Evolutionary conservation across 2,888 invertebrate species (phyloP).

Genomic region (Hirtodrosophila histrioides): DNA sequence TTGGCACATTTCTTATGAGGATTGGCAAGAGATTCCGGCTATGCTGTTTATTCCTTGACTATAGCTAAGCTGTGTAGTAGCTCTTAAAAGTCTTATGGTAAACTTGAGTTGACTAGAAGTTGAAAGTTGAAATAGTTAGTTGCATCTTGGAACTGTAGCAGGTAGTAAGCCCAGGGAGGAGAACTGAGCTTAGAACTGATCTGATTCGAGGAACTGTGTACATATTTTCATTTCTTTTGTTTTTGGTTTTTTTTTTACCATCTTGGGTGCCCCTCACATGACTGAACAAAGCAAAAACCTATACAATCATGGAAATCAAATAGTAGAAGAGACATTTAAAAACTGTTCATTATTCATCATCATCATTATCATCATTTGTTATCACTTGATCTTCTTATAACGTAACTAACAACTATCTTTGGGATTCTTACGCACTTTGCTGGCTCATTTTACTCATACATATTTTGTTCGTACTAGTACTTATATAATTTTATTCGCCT

Average conservation of each 20-base stretch:
- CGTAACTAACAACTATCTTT: constrained; percentile 76
- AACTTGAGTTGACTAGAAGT: constrained; percentile 62
- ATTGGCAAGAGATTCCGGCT: constrained; percentile 41
- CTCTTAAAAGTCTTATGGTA: constrained; percentile 37
- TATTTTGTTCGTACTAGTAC: constrained; percentile 32
- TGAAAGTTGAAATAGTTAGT: constrained; percentile 36
- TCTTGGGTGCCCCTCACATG: constrained; percentile 17
- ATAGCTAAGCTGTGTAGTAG: constrained; percentile 6
- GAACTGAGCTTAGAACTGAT: constrained; percentile 1
- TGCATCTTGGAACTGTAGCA: constrained; percentile 4
- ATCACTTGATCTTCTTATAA: constrained; percentile 77
- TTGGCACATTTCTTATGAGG: constrained; percentile 22
- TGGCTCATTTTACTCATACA: constrained; percentile 35
- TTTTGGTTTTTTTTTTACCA: no score
- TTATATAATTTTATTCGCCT: constrained; percentile 27
- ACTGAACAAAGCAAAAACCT: constrained; percentile 36
- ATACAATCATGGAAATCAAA: constrained; percentile 33
- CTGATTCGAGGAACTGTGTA: constrained; percentile 20
- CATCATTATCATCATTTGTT: constrained; percentile 49
- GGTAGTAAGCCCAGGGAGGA: neutral
- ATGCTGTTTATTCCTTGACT: constrained; percentile 1
- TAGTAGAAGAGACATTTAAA: constrained; percentile 47
- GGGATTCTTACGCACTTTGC: constrained; percentile 67
- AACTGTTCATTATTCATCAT: constrained; percentile 38
- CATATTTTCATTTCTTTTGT: neutral